Evolutionary conservation across 2,113 vertebrate genomes (phyloP), one percentile per base, ranked within the genome.

Genomic region (Microtus ochrogaster): DNA sequence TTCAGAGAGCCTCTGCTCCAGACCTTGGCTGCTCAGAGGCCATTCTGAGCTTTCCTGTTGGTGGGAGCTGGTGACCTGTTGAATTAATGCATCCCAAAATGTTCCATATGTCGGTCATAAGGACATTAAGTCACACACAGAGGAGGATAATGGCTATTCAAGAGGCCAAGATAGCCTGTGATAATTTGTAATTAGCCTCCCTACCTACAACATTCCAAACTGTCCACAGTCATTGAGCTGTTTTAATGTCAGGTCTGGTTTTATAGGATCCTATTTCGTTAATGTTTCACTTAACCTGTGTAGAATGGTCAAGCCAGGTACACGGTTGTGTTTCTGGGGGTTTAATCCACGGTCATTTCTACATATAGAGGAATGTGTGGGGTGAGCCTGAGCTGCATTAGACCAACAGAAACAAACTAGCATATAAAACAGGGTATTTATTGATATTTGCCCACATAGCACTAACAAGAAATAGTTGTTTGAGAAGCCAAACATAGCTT

Each of bases 401-500:
- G 30, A 36, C 11, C 21, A 26, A 13, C 17, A 47, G 21, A 49
- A 47, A 36, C 1, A 47, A 10, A 21, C 14, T 19, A 28, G 28
- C 26, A 28, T 9, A 28, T 41, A 26, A 39, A 33, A 49, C 28
- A 36, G 2, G 65, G 1, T 68, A 24, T 55, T 72, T 44, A 8
- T 7, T 36, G 10, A 2, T 14, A 44, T 74, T 63, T 24, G 10
- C n/a, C 19, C 11, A 33, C 47, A 79, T 39, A 26, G 2, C 73
- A 28, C 63, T 55, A 16, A 74, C 28, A 89, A 10, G 85, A 93
- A 92, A 33, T 1, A 63, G 44, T 85, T 6, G 47, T 81, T 92
- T 92, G 61, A 55, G 21, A 81, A 86, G 22, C 76, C 22, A 65
- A 1, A 49, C 28, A 52, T 66, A 92, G 96, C 82, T 96, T 89